Evolutionary conservation across 2,888 invertebrate genomes (phyloP).

Genomic region (Sphaerophoria taeniata): DNA sequence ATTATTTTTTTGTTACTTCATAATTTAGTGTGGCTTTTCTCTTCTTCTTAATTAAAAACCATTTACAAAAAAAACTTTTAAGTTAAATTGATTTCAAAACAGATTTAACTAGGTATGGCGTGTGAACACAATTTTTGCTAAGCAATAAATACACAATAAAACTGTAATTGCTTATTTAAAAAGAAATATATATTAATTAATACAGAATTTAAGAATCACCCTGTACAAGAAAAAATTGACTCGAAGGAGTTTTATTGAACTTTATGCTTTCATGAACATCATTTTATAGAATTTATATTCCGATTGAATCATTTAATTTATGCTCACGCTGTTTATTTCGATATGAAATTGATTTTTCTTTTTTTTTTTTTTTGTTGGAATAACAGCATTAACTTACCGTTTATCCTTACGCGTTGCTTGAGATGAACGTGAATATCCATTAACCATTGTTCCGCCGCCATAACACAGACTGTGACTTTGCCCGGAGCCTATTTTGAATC

Average conservation of each 20-base stretch:
- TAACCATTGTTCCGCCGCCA: slow-evolving; percentile 83
- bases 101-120: slow-evolving; percentile 9
- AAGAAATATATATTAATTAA: not conserved
- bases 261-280: slow-evolving; percentile 16
- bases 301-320: not conserved
- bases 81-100: slow-evolving; percentile 13
- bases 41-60: slow-evolving; percentile 13
- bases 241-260: not conserved
- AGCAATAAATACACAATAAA: not conserved
- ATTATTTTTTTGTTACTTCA: not conserved
- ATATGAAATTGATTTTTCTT: not conserved
- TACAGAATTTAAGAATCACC: not conserved
- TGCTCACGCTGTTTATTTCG: not conserved
- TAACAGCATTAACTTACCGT: slow-evolving; percentile 82
- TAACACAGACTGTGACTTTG: slow-evolving; percentile 84
- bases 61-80: slow-evolving; percentile 4
- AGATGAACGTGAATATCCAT: slow-evolving; percentile 83
- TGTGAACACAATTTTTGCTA: not conserved
- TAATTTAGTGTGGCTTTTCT: not conserved
- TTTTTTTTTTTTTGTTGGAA: not conserved
- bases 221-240: slow-evolving; percentile 3
- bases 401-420: slow-evolving; percentile 84
- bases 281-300: slow-evolving; percentile 2
- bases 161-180: slow-evolving; percentile 14
- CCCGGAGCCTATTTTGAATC: slow-evolving; percentile 85